Base-by-base conservation (phyloP, 2,888 invertebrate species). In the Phortica magna region DNA sequence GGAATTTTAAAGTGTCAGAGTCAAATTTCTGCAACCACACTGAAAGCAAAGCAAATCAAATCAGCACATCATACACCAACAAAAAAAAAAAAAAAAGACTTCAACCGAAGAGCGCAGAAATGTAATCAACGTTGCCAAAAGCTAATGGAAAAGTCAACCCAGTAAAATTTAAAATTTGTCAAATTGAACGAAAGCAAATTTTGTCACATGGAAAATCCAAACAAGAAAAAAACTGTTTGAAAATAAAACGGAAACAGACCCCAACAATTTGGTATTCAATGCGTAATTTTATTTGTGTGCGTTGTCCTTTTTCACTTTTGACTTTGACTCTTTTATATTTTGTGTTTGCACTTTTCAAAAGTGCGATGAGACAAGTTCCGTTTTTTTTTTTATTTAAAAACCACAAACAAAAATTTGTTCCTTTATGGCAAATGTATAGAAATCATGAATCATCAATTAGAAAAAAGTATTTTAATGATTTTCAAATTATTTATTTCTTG, bases 161-260 rank as follows among this genome's bases (percentile, higher is more conserved):
- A 73, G 57, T 68, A 72, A 75, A 76, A 59, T 41, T 22, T 43
- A 53, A 84, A 83, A 78, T 81, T 81, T 81, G 79, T 77, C 79
- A 85, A 85, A 88, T 85, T 87, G 87, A 81, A 79, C 76, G 77
- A 80, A 82, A 80, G 79, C 79, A 83, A 85, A 48, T 12, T 87
- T 88, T 83, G 79, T 83, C 85, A 80, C 84, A 83, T 77, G 68
- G 80, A 83, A 82, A 79, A 77, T 80, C 83, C 80, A 79, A 14
- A 64, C 14, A 19, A 64, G 31, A 64, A 61, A 53, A 70, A 12
- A 53, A 43, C 17, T 42, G 43, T 9, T 9, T 31, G 48, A 48
- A 71, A 71, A 48, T 31, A 53, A 14, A 55, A 71, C 22, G 55
- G 70, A 53, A 53, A 17, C 12, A 22, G 53, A 71, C 53, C 55